Base-by-base conservation (phyloP, 2,797 vertebrate species). In the Aplochiton taeniatus region DNA sequence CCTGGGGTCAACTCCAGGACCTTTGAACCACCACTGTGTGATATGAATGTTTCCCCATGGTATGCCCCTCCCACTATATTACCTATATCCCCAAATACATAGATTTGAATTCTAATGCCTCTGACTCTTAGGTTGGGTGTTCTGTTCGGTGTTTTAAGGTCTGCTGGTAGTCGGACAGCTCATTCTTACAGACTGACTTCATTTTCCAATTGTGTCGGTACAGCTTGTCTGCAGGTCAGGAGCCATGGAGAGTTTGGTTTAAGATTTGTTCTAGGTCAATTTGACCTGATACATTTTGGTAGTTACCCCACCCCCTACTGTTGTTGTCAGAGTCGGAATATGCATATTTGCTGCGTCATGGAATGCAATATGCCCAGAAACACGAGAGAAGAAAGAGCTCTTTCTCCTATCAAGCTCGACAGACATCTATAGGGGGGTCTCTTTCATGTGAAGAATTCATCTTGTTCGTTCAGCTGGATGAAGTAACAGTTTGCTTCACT, bases 361-460 rank as follows among this genome's bases (percentile, higher is more conserved):
- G 87, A 90, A 90, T 79, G 86, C 80, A 91, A 91, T 91, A 82
- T 67, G 65, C 68, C 86, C 74, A 70, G 75, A 84, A 88, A 81
- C 73, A 84, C 74, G 53, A 47, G 74, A 70, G 81, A 88, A 92
- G 85, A 91, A 92, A 91, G 88, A 78, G 73, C 67, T 81, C 90
- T 91, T 92, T 92, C 89, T 92, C 80, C 72, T 78, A 84, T 90
- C 87, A 87, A 69, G 76, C 83, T 79, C 83, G 81, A 88, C 88
- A 85, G 83, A 84, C 10, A 70, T 83, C 79, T 74, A 63, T 70
- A 76, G 77, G 74, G 69, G 74, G 64, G 68, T 18, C 81, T 72
- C 88, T 90, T 91, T 89, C 90, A 91, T 91, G 88, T 90, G 85
- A 85, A 85, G 79, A 85, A 88, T 86, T 91, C 89, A 90, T 90